These are phyloP conservation scores for Philhelius pedissequus DNA, from an alignment of 2,888 invertebrate genomes.

Conservation along the genomic window DNA sequence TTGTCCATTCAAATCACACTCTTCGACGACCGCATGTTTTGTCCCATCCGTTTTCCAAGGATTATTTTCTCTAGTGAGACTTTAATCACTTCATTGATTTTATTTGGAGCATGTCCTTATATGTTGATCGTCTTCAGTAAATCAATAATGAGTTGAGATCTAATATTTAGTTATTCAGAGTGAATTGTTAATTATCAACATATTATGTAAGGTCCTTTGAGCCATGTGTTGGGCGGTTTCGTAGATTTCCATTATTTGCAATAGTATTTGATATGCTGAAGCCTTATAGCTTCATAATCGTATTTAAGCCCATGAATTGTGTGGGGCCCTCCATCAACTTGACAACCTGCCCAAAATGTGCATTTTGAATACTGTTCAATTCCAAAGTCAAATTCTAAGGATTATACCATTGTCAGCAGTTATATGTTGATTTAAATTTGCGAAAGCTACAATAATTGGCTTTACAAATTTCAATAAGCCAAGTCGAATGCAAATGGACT, in stretches of 20 bases:
- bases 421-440: constrained; percentile 28
- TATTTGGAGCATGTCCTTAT: neutral
- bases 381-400: neutral
- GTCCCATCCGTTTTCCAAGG: neutral
- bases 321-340: neutral
- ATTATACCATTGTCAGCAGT: neutral
- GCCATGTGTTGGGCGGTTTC: neutral
- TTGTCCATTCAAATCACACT: constrained; percentile 33
- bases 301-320: constrained; percentile 5
- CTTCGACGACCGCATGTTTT: neutral
- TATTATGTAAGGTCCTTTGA: constrained; percentile 12
- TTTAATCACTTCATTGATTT: constrained; percentile 13
- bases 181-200: constrained; percentile 38
- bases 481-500: constrained; percentile 6
- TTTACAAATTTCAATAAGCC: constrained; percentile 9
- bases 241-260: neutral
- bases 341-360: neutral
- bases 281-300: neutral
- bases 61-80: neutral
- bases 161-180: constrained; percentile 1
- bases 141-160: constrained; percentile 24
- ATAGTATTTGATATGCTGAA: neutral
- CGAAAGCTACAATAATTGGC: neutral
- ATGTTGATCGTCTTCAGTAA: constrained; percentile 8
- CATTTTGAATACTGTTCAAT: neutral